Evolutionary conservation across 2,888 invertebrate genomes (phyloP).

Genomic region (Phytoseiulus persimilis): DNA sequence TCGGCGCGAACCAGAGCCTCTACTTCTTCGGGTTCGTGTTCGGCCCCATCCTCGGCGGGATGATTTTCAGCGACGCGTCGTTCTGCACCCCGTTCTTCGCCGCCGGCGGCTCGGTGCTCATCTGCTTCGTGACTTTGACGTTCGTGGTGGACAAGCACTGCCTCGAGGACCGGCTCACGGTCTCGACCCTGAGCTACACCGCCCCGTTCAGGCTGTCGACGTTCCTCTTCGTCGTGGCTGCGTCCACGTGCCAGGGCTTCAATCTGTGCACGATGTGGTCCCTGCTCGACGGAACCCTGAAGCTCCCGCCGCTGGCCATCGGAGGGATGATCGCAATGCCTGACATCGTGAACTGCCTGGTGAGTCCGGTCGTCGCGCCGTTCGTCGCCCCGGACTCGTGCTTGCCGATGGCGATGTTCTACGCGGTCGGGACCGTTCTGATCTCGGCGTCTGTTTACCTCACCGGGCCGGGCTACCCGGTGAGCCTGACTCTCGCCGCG

Average conservation of each 20-base stretch:
- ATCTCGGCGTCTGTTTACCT: not conserved
- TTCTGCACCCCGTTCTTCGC: not conserved
- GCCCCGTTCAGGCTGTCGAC: not conserved
- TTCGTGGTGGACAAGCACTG: not conserved
- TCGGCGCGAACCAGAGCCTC: not conserved
- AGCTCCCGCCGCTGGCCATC: not conserved
- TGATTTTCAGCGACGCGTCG: constrained; percentile 15
- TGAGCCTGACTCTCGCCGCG: not conserved
- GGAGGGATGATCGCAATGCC: not conserved
- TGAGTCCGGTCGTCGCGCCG: not conserved
- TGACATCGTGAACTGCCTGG: not conserved
- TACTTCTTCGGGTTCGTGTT: constrained; percentile 16
- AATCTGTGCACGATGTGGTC: constrained; percentile 13
- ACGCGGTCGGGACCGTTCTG: not conserved
- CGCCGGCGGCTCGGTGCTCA: not conserved
- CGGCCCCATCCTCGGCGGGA: constrained; percentile 12
- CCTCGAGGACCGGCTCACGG: constrained; percentile 13
- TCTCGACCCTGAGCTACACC: constrained; percentile 5
- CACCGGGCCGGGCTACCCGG: not conserved
- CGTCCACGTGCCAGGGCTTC: not conserved
- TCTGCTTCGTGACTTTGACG: not conserved
- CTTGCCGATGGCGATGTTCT: not conserved
- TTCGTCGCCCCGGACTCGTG: not conserved
- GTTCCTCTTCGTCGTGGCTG: not conserved
- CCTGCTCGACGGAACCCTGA: not conserved